Percentiles rank a stretch among this genome's conserved stretches.
phyloP scores from a whole-genome alignment of 2,797 vertebrate genomes.

The Syngnathus rostellatus region DNA sequence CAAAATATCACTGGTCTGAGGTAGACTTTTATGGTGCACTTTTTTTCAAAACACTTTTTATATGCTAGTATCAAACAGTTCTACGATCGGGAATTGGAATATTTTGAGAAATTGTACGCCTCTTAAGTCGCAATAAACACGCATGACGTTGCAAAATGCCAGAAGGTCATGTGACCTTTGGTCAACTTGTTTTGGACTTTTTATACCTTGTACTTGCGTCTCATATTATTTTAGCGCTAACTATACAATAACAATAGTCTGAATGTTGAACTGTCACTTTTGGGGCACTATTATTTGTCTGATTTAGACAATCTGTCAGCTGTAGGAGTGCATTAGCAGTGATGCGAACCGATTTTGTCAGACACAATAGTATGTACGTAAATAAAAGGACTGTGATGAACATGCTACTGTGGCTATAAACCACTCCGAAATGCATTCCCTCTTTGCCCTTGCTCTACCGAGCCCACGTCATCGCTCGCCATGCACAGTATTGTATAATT shows the following conservation, averaged over 20 bases:
- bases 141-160: neutral
- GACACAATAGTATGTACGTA: neutral
- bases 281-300: neutral
- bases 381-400: constrained; percentile 14
- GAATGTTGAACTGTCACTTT: neutral
- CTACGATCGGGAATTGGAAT: neutral
- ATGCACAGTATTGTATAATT: constrained; percentile 64
- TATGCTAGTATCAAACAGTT: neutral
- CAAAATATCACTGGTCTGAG: constrained; percentile 28
- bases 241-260: neutral
- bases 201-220: neutral
- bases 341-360: neutral
- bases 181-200: neutral
- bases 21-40: constrained; percentile 17
- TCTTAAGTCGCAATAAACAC: neutral
- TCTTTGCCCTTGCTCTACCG: constrained; percentile 47
- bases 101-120: neutral
- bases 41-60: neutral
- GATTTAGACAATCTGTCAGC: neutral
- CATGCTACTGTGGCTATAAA: constrained; percentile 13
- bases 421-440: constrained; percentile 26
- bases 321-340: neutral
- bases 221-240: neutral
- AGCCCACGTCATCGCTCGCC: constrained; percentile 51
- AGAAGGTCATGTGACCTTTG: neutral